Conservation (phyloP, 2,113 vertebrate species). For the Lathamus discolor region DNA sequence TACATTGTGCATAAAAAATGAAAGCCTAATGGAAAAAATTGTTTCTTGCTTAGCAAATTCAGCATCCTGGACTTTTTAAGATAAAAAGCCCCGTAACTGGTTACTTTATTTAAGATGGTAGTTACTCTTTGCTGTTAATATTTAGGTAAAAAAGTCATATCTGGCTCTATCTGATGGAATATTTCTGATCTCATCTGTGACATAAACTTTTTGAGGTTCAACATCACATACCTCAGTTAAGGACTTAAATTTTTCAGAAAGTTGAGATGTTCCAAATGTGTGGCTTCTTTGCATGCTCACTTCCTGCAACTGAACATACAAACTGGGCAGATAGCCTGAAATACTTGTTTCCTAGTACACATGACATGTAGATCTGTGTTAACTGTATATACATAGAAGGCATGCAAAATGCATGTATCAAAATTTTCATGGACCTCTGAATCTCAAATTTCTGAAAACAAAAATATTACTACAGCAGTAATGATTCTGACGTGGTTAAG, state of each 20-base stretch:
- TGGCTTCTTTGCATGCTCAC: not conserved
- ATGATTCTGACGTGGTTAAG: not conserved
- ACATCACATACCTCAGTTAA: not conserved
- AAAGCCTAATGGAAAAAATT: not conserved
- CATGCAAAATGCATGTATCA: not conserved
- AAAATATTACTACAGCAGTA: not conserved
- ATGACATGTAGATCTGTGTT: not conserved
- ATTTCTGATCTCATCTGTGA: not conserved
- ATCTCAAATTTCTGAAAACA: slow-evolving; percentile 19
- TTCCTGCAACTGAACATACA: not conserved
- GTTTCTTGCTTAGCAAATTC: not conserved
- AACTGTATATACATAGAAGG: not conserved
- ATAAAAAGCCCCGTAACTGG: not conserved
- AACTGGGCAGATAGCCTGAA: not conserved
- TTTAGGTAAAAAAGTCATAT: not conserved
- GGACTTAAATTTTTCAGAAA: not conserved
- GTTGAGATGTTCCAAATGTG: not conserved
- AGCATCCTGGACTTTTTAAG: not conserved
- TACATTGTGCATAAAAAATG: not conserved
- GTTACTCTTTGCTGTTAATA: not conserved
- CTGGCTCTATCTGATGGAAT: not conserved
- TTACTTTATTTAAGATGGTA: not conserved
- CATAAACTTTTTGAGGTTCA: not conserved
- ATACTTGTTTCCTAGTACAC: not conserved
- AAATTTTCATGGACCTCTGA: not conserved